phyloP scores from a whole-genome alignment of 2,888 invertebrate genomes.

The Timandra comae region DNA sequence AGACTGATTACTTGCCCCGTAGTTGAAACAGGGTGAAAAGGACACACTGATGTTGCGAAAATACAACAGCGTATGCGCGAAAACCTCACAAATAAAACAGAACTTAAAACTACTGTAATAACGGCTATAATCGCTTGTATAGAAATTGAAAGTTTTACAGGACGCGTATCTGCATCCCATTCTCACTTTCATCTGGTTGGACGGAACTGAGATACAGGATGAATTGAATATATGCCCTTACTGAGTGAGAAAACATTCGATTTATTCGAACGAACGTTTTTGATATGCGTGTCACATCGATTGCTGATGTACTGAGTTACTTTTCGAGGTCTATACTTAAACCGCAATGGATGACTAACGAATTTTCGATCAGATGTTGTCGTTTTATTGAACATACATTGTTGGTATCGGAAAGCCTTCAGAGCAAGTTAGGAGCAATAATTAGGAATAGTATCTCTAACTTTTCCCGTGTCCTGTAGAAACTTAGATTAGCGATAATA shows the following conservation, averaged over 20 bases:
- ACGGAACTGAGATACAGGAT: conserved; percentile 61
- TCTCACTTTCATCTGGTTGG: conserved; percentile 65
- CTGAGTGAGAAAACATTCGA: conserved; percentile 34
- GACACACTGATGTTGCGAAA: conserved; percentile 42
- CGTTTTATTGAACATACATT: too few relatives aligned
- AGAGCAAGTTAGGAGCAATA: too few relatives aligned
- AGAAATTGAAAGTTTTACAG: conserved; percentile 48
- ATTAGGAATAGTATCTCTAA: too few relatives aligned
- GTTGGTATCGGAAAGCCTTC: too few relatives aligned
- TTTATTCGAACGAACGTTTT: conserved; percentile 36
- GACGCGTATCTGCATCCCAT: conserved; percentile 54
- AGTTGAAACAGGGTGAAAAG: conserved; percentile 66
- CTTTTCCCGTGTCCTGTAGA: too few relatives aligned
- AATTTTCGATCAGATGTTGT: too few relatives aligned
- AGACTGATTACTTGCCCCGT: conserved; percentile 65
- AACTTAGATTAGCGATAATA: too few relatives aligned
- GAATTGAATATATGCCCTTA: conserved; percentile 66
- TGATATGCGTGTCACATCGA: conserved; percentile 13
- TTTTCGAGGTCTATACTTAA: conserved; percentile 1
- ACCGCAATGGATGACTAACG: too few relatives aligned
- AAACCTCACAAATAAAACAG: conserved; percentile 17
- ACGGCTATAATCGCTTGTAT: conserved; percentile 18
- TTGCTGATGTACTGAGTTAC: neutral
- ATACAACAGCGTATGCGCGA: conserved; percentile 33
- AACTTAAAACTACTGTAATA: conserved; percentile 13